These are phyloP conservation scores for Hemistola chrysoprasaria DNA, from an alignment of 2,888 invertebrate species.

Conservation along the genomic window DNA sequence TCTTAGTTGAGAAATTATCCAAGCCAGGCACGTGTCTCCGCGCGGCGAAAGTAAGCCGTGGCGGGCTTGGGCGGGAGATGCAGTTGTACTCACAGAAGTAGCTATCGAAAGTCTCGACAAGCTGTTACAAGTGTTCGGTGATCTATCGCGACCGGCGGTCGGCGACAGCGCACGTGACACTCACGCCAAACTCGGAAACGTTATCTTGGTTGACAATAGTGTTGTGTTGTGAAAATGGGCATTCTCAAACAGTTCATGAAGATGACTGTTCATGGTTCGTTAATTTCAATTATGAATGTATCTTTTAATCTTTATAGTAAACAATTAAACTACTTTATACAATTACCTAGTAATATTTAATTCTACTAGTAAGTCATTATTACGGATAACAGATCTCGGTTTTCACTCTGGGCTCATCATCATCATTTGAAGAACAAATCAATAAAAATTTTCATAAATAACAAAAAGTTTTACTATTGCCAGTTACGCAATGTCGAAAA, in stretches of 20 bases:
- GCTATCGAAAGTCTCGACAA: conserved; percentile 25
- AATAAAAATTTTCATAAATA: too few relatives aligned
- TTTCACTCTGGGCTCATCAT: too few relatives aligned
- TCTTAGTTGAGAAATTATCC: conserved; percentile 13
- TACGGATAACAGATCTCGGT: not conserved
- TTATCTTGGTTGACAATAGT: conserved; percentile 12
- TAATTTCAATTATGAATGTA: conserved; percentile 15
- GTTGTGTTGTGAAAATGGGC: conserved; percentile 51
- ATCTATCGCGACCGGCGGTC: conserved; percentile 48
- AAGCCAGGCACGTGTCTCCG: conserved; percentile 22
- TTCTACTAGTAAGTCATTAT: conserved; percentile 4
- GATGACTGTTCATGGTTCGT: conserved; percentile 67
- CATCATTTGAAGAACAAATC: too few relatives aligned
- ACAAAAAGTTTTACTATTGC: conserved; percentile 14
- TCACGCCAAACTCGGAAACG: conserved; percentile 26
- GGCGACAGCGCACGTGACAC: conserved; percentile 49
- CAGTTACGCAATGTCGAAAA: conserved; percentile 8
- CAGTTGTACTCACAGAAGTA: conserved; percentile 36
- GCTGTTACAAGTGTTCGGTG: conserved; percentile 33
- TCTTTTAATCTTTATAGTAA: conserved; percentile 6
- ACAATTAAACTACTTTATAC: conserved; percentile 8
- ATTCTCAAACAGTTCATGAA: conserved; percentile 74
- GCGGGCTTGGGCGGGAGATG: conserved; percentile 60
- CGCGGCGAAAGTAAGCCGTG: conserved; percentile 30
- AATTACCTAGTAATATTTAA: conserved; percentile 6